Evolutionary conservation across 2,888 invertebrate species (phyloP), one percentile per base, ranked within the genome.

Genomic region (Muscina levida): DNA sequence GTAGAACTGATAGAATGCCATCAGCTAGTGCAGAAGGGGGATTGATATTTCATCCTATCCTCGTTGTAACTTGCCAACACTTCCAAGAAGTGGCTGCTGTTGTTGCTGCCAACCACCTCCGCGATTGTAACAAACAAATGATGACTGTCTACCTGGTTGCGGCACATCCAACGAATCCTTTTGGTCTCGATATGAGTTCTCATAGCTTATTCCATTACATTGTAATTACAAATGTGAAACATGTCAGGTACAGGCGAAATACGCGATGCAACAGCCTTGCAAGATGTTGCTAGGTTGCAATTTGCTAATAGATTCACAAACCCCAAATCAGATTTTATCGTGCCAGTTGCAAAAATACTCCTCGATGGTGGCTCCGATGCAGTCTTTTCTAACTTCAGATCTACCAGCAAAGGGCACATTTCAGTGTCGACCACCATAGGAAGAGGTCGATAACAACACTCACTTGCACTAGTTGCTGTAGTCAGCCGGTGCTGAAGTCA

Each of bases 181-280:
- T 3, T 31, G 31, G 31, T 31, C 31, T 5, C 31, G 8, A 5
- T 31, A 31, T 31, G 8, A 31, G 31, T 31, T 8, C 8, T 83
- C 81, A 80, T 82, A 85, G 88, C 87, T 87, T 87, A 88, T 88
- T 88, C 87, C 88, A 88, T 88, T 88, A 88, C 31, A 31, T 3
- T 31, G 88, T 87, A 88, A 88, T 88, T 88, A 88, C 86, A 87
- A 88, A 86, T 87, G 86, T 83, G 74, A 48, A 78, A 76, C 17
- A 17, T 22, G 51, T 15, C n/a, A n/a, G 51, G 19, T 2, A 19
- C 51, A 51, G 19, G 1, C 17, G 51, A 51, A 51, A 51, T 17
- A 19, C 51, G 19, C 11, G 11, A 17, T 11, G 17, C 22, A 8
- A 19, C 51, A 51, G 19, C 19, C 31, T 31, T 31, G 3, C 8